Percentiles rank a stretch among this genome's conserved stretches.
Conservation (phyloP, 2,888 invertebrate species). For the Melieria crassipennis region DNA sequence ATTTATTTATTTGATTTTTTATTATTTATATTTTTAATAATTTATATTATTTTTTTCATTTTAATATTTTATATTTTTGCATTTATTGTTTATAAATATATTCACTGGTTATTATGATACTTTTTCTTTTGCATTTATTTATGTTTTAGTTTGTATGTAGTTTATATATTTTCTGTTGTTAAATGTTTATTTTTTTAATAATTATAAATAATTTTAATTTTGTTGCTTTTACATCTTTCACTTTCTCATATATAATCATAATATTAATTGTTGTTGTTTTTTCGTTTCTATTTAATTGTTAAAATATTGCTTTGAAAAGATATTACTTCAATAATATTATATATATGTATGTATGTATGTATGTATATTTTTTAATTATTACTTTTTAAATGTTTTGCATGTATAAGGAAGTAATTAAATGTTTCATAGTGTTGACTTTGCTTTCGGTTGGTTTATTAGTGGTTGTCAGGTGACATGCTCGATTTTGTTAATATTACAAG, state of each 20-base stretch:
- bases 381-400: not conserved
- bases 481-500: slow-evolving; percentile 45
- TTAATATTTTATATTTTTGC: not conserved
- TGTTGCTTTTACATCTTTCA: slow-evolving; percentile 25
- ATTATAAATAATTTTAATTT: not conserved
- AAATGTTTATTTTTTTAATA: not conserved
- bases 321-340: slow-evolving; percentile 28
- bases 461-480: slow-evolving; percentile 25
- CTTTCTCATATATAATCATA: slow-evolving; percentile 17
- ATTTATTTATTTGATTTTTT: not conserved
- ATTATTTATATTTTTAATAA: not conserved
- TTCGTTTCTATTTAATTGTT: slow-evolving; percentile 38
- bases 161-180: slow-evolving; percentile 7
- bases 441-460: slow-evolving; percentile 19
- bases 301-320: slow-evolving; percentile 12
- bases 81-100: not conserved
- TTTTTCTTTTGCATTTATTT: not conserved
- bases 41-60: not conserved
- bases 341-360: slow-evolving; percentile 30
- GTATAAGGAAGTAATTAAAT: too few relatives aligned
- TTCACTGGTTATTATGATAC: too few relatives aligned
- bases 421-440: too few relatives aligned
- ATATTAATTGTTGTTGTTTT: slow-evolving; percentile 29
- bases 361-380: slow-evolving; percentile 19
- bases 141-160: not conserved